Base-by-base conservation (phyloP, 2,113 vertebrate species). In the Archocentrus centrarchus region DNA sequence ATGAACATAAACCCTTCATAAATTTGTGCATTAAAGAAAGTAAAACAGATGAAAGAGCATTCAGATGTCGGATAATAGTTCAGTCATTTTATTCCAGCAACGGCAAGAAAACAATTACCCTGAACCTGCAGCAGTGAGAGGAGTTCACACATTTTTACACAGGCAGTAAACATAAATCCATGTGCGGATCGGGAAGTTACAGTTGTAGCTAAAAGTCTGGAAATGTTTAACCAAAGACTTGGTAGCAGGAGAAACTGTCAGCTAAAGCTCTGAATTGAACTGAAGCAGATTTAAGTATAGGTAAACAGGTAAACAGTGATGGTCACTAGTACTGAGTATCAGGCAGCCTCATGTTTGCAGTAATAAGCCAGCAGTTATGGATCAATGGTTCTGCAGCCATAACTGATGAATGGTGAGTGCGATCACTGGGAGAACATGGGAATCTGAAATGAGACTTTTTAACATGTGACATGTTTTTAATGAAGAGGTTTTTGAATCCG, bases 181-280 rank as follows among this genome's bases (percentile, higher is more conserved):
- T 10, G 37, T 35, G 35, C 35, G 35, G 35, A 7, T 35, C 35
- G 35, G 37, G 37, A 39, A 39, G 37, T 39, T 39, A 37, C 35
- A 37, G 9, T 9, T 37, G 35, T 8, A 37, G 35, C 35, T 2
- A 37, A 37, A 37, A 37, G 8, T 37, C 7, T 37, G 35, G 7
- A 9, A 37, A 37, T 32, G 32, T 32, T 5, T 32, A 66, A 66
- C 0, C n/a, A 66, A 66, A 44, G 13, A 17, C 14, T 44, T 44
- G 7, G 37, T 47, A 68, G 24, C 39, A 27, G 22, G 27, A 2
- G 41, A 68, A 11, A 15, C 18, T 68, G 63, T 66, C 37, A 44
- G 63, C 41, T 66, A 66, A 41, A n/a, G 37, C 7, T 24, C 24
- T 0, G 10, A 47, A 68, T 0, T 11, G 64, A 30, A 41, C 0